Evolutionary conservation across 1,140 invertebrate species (phyloP), one percentile per base, ranked within the genome.

Genomic region (Papilio machaon): DNA sequence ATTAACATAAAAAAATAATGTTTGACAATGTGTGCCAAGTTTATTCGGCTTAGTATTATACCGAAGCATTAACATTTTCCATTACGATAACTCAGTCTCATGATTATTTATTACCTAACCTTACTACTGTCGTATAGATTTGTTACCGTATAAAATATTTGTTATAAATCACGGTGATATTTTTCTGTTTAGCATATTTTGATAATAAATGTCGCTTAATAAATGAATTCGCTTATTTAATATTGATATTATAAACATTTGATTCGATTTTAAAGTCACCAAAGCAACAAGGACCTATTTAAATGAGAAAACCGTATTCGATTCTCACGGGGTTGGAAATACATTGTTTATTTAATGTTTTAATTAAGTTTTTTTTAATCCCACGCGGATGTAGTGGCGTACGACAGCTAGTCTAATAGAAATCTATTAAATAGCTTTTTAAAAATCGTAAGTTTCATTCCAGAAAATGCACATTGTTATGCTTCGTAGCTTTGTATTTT

Each of bases 31-130:
- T 35, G 13, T 35, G 13, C 10, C 60, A 64, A 30, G 60, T 49
- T 49, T 49, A 9, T 49, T 9, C 58, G 58, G 58, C 58, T 60
- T 60, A 60, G 17, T 60, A 19, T 60, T 60, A 8, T 60, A n/a
- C 6, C 3, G n/a, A 9, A 17, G 15, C 5, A 70, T 70, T 70
- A 70, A 70, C 13, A 70, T 70, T 70, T 70, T 38, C 64, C 13
- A 67, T 70, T 70, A 70, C 30, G 30, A 70, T 38, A 70, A 70
- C 64, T 70, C 30, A 15, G 64, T 70, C 64, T 35, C 64, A 35
- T 70, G 11, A 70, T 70, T 70, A 70, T 70, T 70, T 70, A 70
- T 70, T 70, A 23, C 35, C 13, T 70, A 70, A 35, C 64, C 58
- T 30, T 70, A 70, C 4, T 35, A 70, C 30, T 38, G 13, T 35